A percentile compares a stretch with the other conserved stretches of the same genome.
Evolutionary conservation across 2,797 vertebrate species (phyloP).

Genomic region (Rhinichthys osculus): DNA sequence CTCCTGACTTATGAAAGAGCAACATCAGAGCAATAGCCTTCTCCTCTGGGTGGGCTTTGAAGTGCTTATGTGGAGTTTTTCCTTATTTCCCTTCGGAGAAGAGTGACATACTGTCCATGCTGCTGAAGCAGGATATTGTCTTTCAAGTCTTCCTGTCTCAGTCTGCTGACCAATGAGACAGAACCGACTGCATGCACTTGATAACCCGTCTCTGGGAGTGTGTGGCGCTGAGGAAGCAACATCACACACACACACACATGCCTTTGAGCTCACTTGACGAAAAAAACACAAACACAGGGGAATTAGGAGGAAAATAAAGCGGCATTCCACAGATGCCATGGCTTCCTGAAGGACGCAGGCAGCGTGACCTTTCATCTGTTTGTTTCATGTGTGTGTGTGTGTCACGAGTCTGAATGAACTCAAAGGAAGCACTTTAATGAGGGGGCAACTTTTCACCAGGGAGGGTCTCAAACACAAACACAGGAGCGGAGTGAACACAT

Average conservation of each 20-base stretch:
- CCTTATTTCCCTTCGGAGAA: not conserved
- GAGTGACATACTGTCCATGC: not conserved
- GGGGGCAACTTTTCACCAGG: conserved; percentile 15
- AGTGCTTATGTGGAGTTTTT: conserved; percentile 12
- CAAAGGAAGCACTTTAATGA: conserved; percentile 17
- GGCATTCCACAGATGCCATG: conserved; percentile 59
- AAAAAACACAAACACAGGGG: conserved; percentile 44
- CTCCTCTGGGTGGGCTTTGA: not conserved
- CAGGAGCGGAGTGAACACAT: conserved; percentile 10
- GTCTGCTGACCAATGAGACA: conserved; percentile 42
- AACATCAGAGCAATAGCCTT: not conserved
- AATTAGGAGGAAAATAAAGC: conserved; percentile 53
- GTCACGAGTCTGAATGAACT: conserved; percentile 17
- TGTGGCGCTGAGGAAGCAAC: not conserved
- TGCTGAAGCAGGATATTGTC: conserved; percentile 24
- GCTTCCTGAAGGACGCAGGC: conserved; percentile 48
- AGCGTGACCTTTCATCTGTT: conserved; percentile 45
- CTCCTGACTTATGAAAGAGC: not conserved
- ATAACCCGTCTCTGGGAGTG: conserved; percentile 38
- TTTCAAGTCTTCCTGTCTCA: conserved; percentile 40
- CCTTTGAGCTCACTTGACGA: conserved; percentile 15
- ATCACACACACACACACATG: conserved; percentile 37
- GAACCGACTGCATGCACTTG: conserved; percentile 35
- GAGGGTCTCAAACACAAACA: conserved; percentile 26
- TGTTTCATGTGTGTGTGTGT: conserved; percentile 13